These are phyloP conservation scores for Rhingia campestris DNA, from an alignment of 2,888 invertebrate species.

Conservation along the genomic window DNA sequence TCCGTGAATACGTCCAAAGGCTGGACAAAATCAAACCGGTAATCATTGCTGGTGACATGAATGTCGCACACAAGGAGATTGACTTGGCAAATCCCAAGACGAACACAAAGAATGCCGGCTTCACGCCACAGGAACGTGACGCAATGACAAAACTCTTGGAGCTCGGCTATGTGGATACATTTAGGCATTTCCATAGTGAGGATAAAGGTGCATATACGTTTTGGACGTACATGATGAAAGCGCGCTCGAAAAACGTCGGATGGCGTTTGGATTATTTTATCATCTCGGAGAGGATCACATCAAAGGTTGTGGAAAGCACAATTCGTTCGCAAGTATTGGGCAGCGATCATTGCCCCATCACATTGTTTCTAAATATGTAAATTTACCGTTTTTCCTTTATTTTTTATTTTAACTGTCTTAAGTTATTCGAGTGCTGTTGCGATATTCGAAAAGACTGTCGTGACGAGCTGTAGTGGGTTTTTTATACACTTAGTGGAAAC, in stretches of 20 bases:
- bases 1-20: slow-evolving; percentile 89
- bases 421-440: slow-evolving; percentile 9
- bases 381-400: slow-evolving; percentile 36
- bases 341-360: slow-evolving; percentile 98
- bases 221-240: slow-evolving; percentile 96
- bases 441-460: not conserved
- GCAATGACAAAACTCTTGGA: slow-evolving; percentile 93
- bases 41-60: slow-evolving; percentile 97
- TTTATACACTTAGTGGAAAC: slow-evolving; percentile 22
- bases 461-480: not conserved
- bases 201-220: slow-evolving; percentile 93
- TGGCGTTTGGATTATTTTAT: slow-evolving; percentile 99
- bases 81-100: slow-evolving; percentile 97
- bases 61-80: slow-evolving; percentile 97
- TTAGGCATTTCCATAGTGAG: slow-evolving; percentile 93
- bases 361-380: slow-evolving; percentile 87
- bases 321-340: slow-evolving; percentile 93
- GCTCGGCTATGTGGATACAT: slow-evolving; percentile 94
- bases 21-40: slow-evolving; percentile 96
- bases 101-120: slow-evolving; percentile 96
- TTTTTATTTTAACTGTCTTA: slow-evolving; percentile 12
- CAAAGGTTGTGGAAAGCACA: slow-evolving; percentile 91
- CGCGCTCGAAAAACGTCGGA: slow-evolving; percentile 95
- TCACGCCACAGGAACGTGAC: slow-evolving; percentile 96
- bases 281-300: slow-evolving; percentile 90